Evolutionary conservation across 2,797 vertebrate genomes (phyloP), one percentile per base, ranked within the genome.

Genomic region (Paedocypris micromegethes): DNA sequence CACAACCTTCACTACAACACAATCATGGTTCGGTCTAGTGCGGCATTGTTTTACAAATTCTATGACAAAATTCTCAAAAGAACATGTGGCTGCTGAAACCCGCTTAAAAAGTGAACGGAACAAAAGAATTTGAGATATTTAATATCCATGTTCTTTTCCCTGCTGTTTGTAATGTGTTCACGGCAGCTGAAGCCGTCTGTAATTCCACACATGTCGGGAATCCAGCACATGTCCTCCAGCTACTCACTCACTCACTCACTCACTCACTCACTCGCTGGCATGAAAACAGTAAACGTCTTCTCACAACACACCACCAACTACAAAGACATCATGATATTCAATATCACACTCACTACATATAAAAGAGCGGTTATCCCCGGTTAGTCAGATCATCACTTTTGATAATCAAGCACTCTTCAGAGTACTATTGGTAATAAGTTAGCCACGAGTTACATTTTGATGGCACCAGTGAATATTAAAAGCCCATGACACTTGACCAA

Each of bases 161-260:
- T 23, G 23, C 23, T 23, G 23, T 23, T 23, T 23, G 23, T 23
- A 23, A 23, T 23, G 23, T 23, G 23, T 23, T 23, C 23, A 39
- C 63, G 63, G 64, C 79, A 64, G 78, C 74, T 74, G 60, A 44
- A 70, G 40, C 60, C 8, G 48, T 63, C 45, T 45, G 77, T 64
- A 68, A 81, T 77, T 70, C 57, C 38, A 76, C n/a, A 70, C 68
- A 66, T 59, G 55, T 57, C 38, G 58, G 68, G 76, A 79, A 79
- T 79, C 61, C 66, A 54, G 57, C 59, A 70, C 68, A 70, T 43
- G 65, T 70, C 75, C 64, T 61, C 42, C 37, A 56, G 65, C 50
- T 42, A 48, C 62, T n/a, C 57, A 66, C 53, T 49, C 59, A 72
- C 45, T 45, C 43, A 57, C 51, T 49, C 56, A 64, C 6, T 49